Conservation (phyloP, 2,888 invertebrate species). For the Tenthredo mesomela region DNA sequence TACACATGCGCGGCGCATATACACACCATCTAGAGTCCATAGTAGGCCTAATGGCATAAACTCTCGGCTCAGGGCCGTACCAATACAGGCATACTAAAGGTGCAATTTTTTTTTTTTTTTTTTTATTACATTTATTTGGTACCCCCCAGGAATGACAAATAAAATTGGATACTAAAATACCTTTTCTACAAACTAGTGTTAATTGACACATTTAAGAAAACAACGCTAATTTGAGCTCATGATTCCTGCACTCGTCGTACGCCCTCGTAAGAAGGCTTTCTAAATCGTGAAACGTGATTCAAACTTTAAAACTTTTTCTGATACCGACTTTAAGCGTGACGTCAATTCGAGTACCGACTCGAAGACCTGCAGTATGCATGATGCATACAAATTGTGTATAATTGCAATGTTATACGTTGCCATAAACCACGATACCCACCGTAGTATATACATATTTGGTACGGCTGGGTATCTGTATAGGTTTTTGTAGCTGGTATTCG, state of each 20-base stretch:
- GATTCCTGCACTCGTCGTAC: neutral
- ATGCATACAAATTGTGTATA: slow-evolving; percentile 29
- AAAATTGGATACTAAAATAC: neutral
- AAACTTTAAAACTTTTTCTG: neutral
- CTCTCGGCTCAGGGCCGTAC: slow-evolving; percentile 29
- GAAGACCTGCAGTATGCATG: neutral
- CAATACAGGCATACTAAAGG: neutral
- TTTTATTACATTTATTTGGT: neutral
- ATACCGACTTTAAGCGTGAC: neutral
- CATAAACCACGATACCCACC: neutral
- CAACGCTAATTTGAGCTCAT: neutral
- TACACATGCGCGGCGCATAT: slow-evolving; percentile 56
- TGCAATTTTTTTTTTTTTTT: neutral
- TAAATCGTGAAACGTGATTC: neutral
- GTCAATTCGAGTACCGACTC: slow-evolving; percentile 24
- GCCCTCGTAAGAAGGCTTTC: neutral
- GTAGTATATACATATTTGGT: neutral
- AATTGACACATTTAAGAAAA: neutral
- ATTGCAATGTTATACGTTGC: neutral
- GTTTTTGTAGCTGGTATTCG: neutral
- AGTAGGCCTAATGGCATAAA: slow-evolving; percentile 44
- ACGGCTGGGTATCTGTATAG: neutral
- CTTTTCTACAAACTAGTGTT: neutral
- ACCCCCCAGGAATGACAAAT: neutral
- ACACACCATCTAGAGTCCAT: slow-evolving; percentile 56